Conservation (phyloP, 92 coral and sea anemone genomes). For the Phenganax stokvisi region DNA sequence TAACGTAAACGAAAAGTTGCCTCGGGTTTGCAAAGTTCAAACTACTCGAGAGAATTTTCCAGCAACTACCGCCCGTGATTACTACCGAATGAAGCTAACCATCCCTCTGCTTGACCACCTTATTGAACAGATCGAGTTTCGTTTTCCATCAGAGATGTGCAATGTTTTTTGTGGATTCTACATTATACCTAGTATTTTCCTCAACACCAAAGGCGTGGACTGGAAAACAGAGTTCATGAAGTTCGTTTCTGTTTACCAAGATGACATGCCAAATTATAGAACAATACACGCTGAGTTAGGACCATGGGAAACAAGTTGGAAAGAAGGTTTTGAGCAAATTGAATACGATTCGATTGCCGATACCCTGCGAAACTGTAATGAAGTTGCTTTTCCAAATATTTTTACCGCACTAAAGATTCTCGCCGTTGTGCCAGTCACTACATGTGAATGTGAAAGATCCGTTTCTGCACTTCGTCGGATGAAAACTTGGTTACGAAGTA, state of each 20-base stretch:
- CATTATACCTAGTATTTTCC: not conserved
- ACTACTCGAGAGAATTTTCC: not conserved
- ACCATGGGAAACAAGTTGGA: not conserved
- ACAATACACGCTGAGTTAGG: not conserved
- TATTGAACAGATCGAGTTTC: constrained; percentile 5
- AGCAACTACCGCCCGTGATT: not conserved
- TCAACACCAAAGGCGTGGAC: not conserved
- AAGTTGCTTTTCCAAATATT: not conserved
- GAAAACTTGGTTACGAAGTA: not conserved
- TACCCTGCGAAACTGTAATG: constrained; percentile 15
- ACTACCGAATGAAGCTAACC: not conserved
- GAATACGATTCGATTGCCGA: not conserved
- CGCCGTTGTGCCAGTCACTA: not conserved
- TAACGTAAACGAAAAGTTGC: not conserved
- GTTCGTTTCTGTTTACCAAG: constrained; percentile 8
- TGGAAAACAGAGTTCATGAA: constrained; percentile 7
- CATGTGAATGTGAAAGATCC: not conserved
- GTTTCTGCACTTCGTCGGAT: not conserved
- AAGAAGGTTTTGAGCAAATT: not conserved
- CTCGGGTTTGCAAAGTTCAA: not conserved
- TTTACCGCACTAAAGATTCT: constrained; percentile 11
- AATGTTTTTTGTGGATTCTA: not conserved
- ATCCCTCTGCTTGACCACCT: constrained; percentile 1
- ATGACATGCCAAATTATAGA: not conserved
- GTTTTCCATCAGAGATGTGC: constrained; percentile 12